A percentile compares a stretch with the other conserved stretches of the same genome.
Conservation (phyloP, 2,797 vertebrate genomes). For the Melopsittacus undulatus region DNA sequence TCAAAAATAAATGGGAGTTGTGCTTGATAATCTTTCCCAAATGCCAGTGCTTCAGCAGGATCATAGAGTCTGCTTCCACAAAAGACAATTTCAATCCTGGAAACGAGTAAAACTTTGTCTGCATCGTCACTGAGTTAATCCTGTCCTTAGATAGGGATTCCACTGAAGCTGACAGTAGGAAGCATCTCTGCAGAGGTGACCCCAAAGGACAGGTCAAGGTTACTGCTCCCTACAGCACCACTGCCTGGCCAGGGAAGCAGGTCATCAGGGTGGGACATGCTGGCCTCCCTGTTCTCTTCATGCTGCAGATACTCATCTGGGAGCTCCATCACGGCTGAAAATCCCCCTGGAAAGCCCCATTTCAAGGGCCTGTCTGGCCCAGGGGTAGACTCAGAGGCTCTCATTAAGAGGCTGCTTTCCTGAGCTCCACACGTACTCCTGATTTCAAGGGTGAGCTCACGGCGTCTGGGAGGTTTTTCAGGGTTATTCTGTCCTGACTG, state of each 20-base stretch:
- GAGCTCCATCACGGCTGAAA: not conserved
- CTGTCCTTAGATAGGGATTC: not conserved
- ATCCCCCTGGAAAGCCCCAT: not conserved
- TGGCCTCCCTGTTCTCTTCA: rapidly evolving
- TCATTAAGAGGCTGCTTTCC: not conserved
- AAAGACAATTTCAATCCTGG: not conserved
- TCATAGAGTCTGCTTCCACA: not conserved
- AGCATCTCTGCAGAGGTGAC: not conserved
- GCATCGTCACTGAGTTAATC: not conserved
- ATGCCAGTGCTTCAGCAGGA: not conserved
- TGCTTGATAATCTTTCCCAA: not conserved
- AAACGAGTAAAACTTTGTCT: not conserved
- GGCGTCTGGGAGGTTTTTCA: not conserved
- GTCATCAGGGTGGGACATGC: rapidly evolving
- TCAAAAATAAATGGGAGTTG: not conserved
- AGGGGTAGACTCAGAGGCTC: rapidly evolving
- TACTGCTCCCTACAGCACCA: not conserved
- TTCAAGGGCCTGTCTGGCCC: not conserved
- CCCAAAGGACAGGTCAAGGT: not conserved
- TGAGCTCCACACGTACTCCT: rapidly evolving
- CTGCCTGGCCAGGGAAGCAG: not conserved
- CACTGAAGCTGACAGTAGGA: not conserved
- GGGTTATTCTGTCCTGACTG: not conserved
- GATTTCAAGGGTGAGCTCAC: rapidly evolving
- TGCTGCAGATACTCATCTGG: rapidly evolving